These are phyloP conservation scores for Caenorhabditis drosophilae DNA, from an alignment of 2,888 invertebrate genomes.

Conservation along the genomic window DNA sequence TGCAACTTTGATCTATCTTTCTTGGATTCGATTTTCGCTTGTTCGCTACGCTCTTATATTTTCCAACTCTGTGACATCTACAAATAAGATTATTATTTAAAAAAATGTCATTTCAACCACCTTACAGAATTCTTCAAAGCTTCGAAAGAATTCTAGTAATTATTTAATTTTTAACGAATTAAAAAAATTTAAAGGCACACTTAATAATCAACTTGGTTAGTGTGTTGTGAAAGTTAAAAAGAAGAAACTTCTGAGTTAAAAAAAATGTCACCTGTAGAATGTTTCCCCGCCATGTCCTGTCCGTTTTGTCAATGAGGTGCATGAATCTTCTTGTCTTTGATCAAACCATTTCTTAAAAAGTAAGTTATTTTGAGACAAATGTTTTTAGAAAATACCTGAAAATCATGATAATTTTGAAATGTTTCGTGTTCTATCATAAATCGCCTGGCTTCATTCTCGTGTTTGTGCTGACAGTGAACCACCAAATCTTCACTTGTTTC, in stretches of 20 bases:
- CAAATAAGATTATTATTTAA: not conserved
- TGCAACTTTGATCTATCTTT: slow-evolving; percentile 36
- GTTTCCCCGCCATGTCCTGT: slow-evolving; percentile 38
- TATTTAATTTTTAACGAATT: too few species aligned
- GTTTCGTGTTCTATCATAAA: slow-evolving; percentile 4
- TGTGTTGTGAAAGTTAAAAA: too few species aligned
- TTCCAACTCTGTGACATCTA: slow-evolving; percentile 22
- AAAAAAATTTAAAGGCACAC: too few species aligned
- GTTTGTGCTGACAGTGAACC: slow-evolving; percentile 13
- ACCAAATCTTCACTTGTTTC: slow-evolving; percentile 18
- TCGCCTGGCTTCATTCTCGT: slow-evolving; percentile 7
- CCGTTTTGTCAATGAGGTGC: slow-evolving; percentile 34
- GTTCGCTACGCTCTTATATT: slow-evolving; percentile 34
- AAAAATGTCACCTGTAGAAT: slow-evolving; percentile 22
- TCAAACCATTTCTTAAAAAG: slow-evolving; percentile 29
- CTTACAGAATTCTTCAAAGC: too few species aligned
- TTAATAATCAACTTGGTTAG: too few species aligned
- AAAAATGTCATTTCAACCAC: not conserved
- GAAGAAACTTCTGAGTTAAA: too few species aligned
- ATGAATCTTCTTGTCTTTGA: slow-evolving; percentile 35
- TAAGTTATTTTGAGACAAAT: slow-evolving; percentile 1
- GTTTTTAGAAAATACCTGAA: too few species aligned
- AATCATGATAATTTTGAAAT: slow-evolving; percentile 1
- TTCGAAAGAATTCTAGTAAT: too few species aligned
- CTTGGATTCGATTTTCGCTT: slow-evolving; percentile 31